phyloP scores from a whole-genome alignment of 2,113 vertebrate genomes.

The Aspiorhynchus laticeps region DNA sequence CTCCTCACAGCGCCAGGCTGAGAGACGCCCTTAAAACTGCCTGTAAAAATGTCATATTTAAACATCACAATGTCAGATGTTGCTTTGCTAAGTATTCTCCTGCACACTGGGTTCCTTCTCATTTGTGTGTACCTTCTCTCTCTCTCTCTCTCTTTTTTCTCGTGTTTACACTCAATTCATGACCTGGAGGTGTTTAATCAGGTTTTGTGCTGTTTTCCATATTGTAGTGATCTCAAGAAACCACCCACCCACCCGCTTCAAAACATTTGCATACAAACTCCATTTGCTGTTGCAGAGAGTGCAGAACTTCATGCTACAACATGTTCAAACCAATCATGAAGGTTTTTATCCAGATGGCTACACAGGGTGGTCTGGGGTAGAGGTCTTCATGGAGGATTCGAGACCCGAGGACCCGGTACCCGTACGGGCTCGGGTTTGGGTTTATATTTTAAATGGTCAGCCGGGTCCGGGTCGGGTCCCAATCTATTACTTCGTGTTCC shows the following conservation, averaged over 20 bases:
- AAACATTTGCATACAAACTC: conserved; percentile 22
- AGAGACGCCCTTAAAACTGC: conserved; percentile 10
- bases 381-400: no score
- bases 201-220: conserved; percentile 17
- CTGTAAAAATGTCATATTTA: conserved; percentile 44
- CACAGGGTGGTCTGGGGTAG: neutral
- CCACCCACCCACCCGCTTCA: conserved; percentile 1
- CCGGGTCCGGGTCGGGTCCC: no score
- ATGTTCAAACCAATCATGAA: neutral
- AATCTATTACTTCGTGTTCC: no score
- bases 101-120: neutral
- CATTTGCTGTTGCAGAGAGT: neutral
- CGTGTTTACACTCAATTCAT: neutral
- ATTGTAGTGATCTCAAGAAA: conserved; percentile 17
- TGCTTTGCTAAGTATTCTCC: neutral
- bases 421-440: no score
- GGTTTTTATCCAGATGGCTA: neutral
- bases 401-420: no score
- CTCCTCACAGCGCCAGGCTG: conserved; percentile 29
- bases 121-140: neutral
- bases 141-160: no score
- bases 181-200: conserved; percentile 24
- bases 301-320: neutral
- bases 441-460: no score
- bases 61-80: neutral